phyloP scores from a whole-genome alignment of 2,797 vertebrate genomes.

The Typhlichthys eigenmanni region DNA sequence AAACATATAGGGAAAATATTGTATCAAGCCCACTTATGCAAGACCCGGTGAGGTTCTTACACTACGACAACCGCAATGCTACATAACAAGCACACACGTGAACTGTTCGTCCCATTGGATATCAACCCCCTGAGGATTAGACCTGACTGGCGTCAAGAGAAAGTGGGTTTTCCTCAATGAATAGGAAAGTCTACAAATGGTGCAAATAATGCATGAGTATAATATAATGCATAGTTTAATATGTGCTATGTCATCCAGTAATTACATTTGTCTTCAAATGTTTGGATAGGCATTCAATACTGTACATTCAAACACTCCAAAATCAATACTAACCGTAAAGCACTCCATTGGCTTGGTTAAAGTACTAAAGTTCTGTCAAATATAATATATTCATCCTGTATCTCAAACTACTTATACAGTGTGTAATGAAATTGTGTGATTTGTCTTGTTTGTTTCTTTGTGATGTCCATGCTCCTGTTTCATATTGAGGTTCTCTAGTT shows the following conservation, averaged over 20 bases:
- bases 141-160: constrained; percentile 30
- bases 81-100: constrained; percentile 10
- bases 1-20: constrained; percentile 36
- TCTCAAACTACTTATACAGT: constrained; percentile 24
- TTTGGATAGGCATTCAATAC: constrained; percentile 49
- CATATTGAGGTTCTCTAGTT: constrained; percentile 7
- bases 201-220: constrained; percentile 65
- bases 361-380: constrained; percentile 19
- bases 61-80: constrained; percentile 47
- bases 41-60: constrained; percentile 18
- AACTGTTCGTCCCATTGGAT: constrained; percentile 22
- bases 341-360: constrained; percentile 40
- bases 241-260: constrained; percentile 70
- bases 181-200: constrained; percentile 56
- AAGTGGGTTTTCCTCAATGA: constrained; percentile 38
- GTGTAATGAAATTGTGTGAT: constrained; percentile 40
- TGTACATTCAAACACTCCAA: constrained; percentile 58
- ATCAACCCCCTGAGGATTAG: constrained; percentile 51
- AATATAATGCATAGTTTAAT: constrained; percentile 79
- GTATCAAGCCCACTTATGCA: constrained; percentile 30
- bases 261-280: constrained; percentile 36
- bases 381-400: constrained; percentile 23
- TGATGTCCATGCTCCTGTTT: constrained; percentile 33
- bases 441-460: constrained; percentile 48
- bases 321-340: constrained; percentile 33